A percentile compares a stretch with the other conserved stretches of the same genome.
Evolutionary conservation across 2,888 invertebrate species (phyloP).

Genomic region (Sicus ferrugineus): DNA sequence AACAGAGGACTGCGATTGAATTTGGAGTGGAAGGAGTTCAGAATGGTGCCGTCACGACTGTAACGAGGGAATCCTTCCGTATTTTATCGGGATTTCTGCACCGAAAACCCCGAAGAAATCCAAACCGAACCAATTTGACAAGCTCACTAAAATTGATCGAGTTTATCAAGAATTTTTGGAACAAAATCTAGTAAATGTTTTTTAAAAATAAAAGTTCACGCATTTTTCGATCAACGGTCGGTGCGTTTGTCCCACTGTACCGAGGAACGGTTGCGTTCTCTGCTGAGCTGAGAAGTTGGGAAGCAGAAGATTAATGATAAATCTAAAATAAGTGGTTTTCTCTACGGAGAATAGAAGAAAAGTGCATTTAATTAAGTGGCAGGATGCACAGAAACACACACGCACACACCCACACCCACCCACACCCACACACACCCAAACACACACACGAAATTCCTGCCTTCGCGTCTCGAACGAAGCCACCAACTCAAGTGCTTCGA

Average conservation of each 20-base stretch:
- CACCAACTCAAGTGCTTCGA: neutral
- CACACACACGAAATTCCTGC: neutral
- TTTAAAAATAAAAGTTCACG: too few species aligned
- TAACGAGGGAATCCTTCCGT: too few species aligned
- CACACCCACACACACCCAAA: neutral
- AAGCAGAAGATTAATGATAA: constrained; percentile 13
- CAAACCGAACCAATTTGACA: too few species aligned
- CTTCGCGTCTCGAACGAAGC: neutral
- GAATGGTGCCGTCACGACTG: too few species aligned
- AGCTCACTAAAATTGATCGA: too few species aligned
- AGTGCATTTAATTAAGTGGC: neutral
- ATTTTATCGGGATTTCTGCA: too few species aligned
- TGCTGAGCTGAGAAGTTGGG: neutral
- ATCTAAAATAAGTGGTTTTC: neutral
- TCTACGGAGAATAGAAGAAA: neutral
- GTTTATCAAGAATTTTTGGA: too few species aligned
- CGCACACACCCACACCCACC: neutral
- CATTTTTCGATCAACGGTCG: too few species aligned
- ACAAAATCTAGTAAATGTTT: too few species aligned
- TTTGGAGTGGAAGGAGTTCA: too few species aligned
- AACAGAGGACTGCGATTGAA: too few species aligned
- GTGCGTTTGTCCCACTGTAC: constrained; percentile 7
- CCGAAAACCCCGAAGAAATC: too few species aligned
- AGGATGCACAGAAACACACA: neutral
- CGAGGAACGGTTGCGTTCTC: neutral